A percentile compares a stretch with the other conserved stretches of the same genome.
Conservation (phyloP, 2,888 invertebrate species). For the Lacanobia wlatinum region DNA sequence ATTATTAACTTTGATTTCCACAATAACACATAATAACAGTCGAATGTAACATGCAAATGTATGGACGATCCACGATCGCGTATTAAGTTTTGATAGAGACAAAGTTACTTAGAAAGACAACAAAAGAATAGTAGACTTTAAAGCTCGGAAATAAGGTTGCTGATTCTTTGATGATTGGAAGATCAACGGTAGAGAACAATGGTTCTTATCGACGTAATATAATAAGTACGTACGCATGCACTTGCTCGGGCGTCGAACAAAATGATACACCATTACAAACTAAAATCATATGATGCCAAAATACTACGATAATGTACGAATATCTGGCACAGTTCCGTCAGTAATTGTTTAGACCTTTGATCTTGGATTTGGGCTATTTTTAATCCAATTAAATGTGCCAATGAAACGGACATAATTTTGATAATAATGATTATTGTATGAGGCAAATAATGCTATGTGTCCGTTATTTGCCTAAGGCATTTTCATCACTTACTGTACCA, state of each 20-base stretch:
- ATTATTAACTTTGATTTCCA: slow-evolving; percentile 75
- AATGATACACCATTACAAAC: slow-evolving; percentile 81
- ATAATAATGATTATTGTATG: slow-evolving; percentile 42
- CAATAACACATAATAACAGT: slow-evolving; percentile 77
- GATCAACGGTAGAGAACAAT: background rate
- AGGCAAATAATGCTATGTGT: slow-evolving; percentile 35
- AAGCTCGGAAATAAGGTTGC: slow-evolving; percentile 39
- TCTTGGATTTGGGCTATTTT: slow-evolving; percentile 71
- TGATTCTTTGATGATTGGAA: background rate
- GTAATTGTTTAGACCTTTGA: slow-evolving; percentile 78
- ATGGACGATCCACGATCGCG: slow-evolving; percentile 75
- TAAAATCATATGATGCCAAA: slow-evolving; percentile 78
- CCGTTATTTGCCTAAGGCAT: slow-evolving; percentile 49
- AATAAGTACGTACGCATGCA: slow-evolving; percentile 81
- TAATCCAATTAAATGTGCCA: slow-evolving; percentile 53
- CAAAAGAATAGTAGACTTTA: slow-evolving; percentile 60
- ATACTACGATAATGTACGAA: slow-evolving; percentile 71
- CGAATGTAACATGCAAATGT: slow-evolving; percentile 81
- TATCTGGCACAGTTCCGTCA: slow-evolving; percentile 70
- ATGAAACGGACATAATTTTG: slow-evolving; percentile 53
- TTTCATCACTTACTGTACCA: slow-evolving; percentile 56
- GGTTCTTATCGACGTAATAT: slow-evolving; percentile 62
- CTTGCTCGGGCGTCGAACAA: slow-evolving; percentile 76
- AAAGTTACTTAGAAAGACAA: slow-evolving; percentile 55
- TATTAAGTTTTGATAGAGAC: slow-evolving; percentile 72